A percentile compares a stretch with the other conserved stretches of the same genome.
These are phyloP conservation scores for Taxidea taxus DNA, from an alignment of 2,113 vertebrate species.

Conservation along the genomic window DNA sequence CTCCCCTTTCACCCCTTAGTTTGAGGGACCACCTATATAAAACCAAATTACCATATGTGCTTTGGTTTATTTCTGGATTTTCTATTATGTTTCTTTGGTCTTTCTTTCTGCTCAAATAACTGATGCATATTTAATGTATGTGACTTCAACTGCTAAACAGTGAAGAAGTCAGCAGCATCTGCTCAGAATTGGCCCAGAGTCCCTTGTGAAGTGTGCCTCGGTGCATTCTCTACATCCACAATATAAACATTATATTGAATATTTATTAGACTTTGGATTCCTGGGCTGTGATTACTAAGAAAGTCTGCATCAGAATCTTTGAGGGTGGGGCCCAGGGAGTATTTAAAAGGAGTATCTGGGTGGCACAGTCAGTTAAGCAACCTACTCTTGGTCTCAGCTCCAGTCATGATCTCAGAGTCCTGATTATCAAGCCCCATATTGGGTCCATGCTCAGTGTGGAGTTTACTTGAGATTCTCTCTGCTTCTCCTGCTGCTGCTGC, in stretches of 20 bases:
- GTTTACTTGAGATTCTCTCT: neutral
- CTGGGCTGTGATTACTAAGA: neutral
- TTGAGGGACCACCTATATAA: slow-evolving; percentile 4
- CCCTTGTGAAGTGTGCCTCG: neutral
- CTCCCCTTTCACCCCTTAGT: neutral
- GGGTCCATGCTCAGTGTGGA: neutral
- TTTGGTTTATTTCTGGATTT: slow-evolving; percentile 34
- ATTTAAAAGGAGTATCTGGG: neutral
- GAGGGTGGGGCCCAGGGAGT: fast-evolving
- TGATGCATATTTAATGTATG: slow-evolving; percentile 42
- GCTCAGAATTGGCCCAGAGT: neutral
- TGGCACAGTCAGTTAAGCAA: neutral
- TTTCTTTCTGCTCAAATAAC: slow-evolving; percentile 40
- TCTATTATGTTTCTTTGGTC: slow-evolving; percentile 25
- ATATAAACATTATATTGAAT: neutral
- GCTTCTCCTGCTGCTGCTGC: neutral
- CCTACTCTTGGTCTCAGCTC: neutral
- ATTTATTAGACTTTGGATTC: neutral
- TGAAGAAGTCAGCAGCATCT: slow-evolving; percentile 32
- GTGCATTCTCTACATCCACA: neutral
- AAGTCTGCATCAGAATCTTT: neutral
- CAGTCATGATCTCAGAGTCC: neutral
- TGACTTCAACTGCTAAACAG: slow-evolving; percentile 25
- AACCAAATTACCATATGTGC: neutral
- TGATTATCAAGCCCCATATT: neutral